phyloP scores from a whole-genome alignment of 2,113 vertebrate species.

The Panthera leo region DNA sequence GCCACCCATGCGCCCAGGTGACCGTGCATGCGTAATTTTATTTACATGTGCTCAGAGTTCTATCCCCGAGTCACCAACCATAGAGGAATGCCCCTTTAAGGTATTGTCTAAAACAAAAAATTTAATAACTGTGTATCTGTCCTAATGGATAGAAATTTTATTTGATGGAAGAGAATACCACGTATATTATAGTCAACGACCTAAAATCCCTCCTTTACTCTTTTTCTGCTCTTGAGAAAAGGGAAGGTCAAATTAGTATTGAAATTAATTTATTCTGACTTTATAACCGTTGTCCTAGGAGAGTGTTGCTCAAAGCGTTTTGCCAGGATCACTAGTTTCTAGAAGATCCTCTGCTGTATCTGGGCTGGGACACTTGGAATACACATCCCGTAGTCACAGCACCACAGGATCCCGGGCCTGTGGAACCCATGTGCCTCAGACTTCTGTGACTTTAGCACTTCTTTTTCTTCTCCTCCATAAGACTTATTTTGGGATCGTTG shows the following conservation, averaged over 20 bases:
- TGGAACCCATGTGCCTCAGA: background rate
- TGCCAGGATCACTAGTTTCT: background rate
- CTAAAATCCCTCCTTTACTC: background rate
- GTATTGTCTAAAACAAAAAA: background rate
- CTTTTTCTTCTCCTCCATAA: background rate
- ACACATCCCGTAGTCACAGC: accelerated
- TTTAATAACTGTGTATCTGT: background rate
- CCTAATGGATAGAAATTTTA: background rate
- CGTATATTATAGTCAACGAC: background rate
- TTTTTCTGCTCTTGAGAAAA: background rate
- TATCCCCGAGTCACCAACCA: accelerated
- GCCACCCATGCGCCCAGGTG: no score
- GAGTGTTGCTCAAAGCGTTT: background rate
- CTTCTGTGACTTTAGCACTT: background rate
- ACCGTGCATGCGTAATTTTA: background rate
- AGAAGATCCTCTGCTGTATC: background rate
- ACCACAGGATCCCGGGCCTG: accelerated
- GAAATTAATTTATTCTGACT: background rate
- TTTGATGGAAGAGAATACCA: background rate
- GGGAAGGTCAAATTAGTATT: background rate
- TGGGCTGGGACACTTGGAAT: background rate
- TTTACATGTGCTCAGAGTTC: background rate
- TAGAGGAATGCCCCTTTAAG: no score
- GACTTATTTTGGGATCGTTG: background rate
- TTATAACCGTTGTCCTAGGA: background rate